Evolutionary conservation across 2,888 invertebrate genomes (phyloP), one percentile per base, ranked within the genome.

Genomic region (Abrostola tripartita): DNA sequence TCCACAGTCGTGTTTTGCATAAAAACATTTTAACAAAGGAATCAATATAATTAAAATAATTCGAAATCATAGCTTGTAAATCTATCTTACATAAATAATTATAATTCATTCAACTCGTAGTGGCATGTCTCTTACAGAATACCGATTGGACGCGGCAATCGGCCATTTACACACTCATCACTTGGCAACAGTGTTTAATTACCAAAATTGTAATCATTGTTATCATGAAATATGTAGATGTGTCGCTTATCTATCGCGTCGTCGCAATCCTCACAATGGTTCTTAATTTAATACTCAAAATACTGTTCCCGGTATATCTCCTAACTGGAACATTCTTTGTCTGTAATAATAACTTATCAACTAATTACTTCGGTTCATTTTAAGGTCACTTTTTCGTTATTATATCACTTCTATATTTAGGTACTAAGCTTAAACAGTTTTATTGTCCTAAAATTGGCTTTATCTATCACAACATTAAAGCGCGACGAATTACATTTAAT

Each of bases 161-260:
- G 52, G 65, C 41, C 59, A 61, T 53, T 56, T 42, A 44, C 41
- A 56, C 74, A 69, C 44, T 76, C 69, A 61, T 14, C 49, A 64
- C 79, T 53, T 68, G 37, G 54, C 55, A 73, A 77, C 77, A 62
- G 54, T 55, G 42, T 65, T 64, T 61, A 67, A 69, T 76, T 79
- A 64, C 53, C 38, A 51, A 47, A 42, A 38, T 41, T 47, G 12
- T 72, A 66, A 73, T 76, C 61, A 38, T 40, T 42, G 50, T 65
- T 65, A 76, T 79, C 67, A 49, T 42, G 65, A 58, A 61, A 61
- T 62, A 71, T 72, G 52, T 59, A 72, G 69, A 72, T 79, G 61
- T 51, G 37, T 65, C 10, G 14, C 12, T 51, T 73, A 79, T 73
- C 77, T 57, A 42, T 7, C 8, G 51, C 60, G 65, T 65, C 78